phyloP scores from a whole-genome alignment of 1,140 invertebrate genomes.

The Leucophenga varia region DNA sequence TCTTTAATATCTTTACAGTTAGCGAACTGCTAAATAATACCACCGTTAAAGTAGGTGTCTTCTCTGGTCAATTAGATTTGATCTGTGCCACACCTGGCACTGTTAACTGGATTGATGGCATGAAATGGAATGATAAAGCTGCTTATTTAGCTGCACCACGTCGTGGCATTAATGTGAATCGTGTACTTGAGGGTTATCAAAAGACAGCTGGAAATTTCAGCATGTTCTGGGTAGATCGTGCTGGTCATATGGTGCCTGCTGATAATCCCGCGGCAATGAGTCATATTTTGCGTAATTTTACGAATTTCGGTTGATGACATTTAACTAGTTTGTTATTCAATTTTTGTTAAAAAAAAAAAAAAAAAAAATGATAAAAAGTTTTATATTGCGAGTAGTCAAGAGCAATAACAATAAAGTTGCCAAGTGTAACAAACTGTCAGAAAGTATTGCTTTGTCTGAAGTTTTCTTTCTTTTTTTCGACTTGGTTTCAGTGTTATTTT shows the following conservation, averaged over 20 bases:
- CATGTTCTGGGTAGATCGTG: constrained; percentile 72
- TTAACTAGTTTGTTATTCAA: too few species aligned
- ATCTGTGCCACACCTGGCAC: constrained; percentile 71
- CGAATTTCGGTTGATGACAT: constrained; percentile 26
- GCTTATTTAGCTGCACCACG: constrained; percentile 60
- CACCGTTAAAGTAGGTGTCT: constrained; percentile 41
- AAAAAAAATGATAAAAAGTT: too few species aligned
- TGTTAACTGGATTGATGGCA: constrained; percentile 70
- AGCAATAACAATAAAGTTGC: too few species aligned
- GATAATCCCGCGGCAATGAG: constrained; percentile 49
- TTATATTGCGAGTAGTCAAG: too few species aligned
- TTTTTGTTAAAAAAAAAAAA: too few species aligned
- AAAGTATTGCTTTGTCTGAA: too few species aligned
- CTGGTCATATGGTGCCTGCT: constrained; percentile 63
- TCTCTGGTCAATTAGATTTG: constrained; percentile 63
- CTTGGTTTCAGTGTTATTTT: too few species aligned
- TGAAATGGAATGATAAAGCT: constrained; percentile 64
- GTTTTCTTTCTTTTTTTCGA: too few species aligned
- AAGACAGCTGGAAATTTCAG: constrained; percentile 67
- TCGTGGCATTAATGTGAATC: constrained; percentile 60
- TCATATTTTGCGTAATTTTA: constrained; percentile 37
- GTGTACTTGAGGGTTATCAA: constrained; percentile 66
- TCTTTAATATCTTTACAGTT: constrained; percentile 62
- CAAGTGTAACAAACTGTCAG: too few species aligned
- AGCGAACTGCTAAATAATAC: constrained; percentile 69